A percentile compares a stretch with the other conserved stretches of the same genome.
phyloP scores from a whole-genome alignment of 1,140 invertebrate species.

The Drosophila kepulauana region DNA sequence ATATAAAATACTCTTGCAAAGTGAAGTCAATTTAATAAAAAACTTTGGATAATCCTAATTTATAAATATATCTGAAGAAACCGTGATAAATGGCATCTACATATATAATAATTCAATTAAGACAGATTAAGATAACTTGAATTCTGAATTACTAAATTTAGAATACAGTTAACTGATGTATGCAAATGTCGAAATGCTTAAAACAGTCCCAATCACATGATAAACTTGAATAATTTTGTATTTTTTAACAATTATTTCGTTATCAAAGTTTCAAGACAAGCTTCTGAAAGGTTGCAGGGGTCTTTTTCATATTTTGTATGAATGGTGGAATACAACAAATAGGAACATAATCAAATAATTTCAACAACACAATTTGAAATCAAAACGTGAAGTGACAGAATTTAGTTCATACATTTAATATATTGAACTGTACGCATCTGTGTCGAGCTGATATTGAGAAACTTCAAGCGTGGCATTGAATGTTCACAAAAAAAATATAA shows the following conservation, averaged over 20 bases:
- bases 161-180: too few species aligned
- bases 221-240: not conserved
- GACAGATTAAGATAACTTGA: too few species aligned
- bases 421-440: conserved; percentile 23
- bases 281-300: too few species aligned
- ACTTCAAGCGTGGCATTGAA: conserved; percentile 2
- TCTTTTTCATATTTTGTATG: not conserved
- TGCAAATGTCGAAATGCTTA: too few species aligned
- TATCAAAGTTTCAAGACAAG: too few species aligned
- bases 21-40: not conserved
- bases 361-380: conserved; percentile 2
- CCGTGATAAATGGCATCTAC: too few species aligned
- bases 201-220: too few species aligned
- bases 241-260: not conserved
- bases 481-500: conserved; percentile 3
- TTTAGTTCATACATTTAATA: conserved; percentile 23
- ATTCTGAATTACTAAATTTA: too few species aligned
- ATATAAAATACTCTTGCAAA: not conserved
- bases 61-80: too few species aligned
- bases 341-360: not conserved
- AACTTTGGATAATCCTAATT: too few species aligned
- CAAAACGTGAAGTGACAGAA: not conserved
- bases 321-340: not conserved
- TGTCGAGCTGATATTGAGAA: not conserved
- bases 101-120: not conserved